Base-by-base conservation (phyloP, 2,113 vertebrate species). In the Columbina picui region DNA sequence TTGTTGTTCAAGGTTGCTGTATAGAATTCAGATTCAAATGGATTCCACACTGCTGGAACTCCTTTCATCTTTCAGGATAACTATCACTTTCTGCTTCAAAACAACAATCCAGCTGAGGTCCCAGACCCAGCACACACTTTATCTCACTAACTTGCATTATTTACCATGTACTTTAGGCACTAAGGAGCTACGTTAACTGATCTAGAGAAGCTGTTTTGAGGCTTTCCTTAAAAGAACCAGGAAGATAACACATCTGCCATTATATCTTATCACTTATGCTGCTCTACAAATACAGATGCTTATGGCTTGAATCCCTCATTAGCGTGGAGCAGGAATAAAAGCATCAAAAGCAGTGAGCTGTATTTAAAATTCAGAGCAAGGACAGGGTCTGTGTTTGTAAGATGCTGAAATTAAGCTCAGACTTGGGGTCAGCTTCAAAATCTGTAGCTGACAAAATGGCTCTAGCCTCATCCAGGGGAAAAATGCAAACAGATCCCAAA, bases 101-200 rank as follows among this genome's bases (percentile, higher is more conserved):
- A 21, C 49, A 61, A 27, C 6, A 6, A 18, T 2, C 25, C 34
- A 56, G 69, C 69, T 47, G 45, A 57, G 53, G 32, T 59, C 49
- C 59, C 19, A 22, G 67, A n/a, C n/a, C 38, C 76, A 87, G 67
- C 27, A 61, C 55, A 45, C 21, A 4, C 20, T 26, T 63, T 15
- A 16, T 25, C 59, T 60, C 29, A 45, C 22, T 56, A 2, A 67
- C 17, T 21, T 29, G 5, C 20, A 7, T 30, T 30, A 43, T 74
- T 87, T 43, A 21, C 20, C 5, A 0, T 4, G 34, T 38, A 50
- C 13, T 2, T 7, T 17, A 61, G 67, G 30, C 23, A 55, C 38
- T 4, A 3, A 60, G 56, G 45, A 25, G n/a, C 78, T 23, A 32
- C 0, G 0, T 27, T 29, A 78, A 43, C 49, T 43, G 21, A n/a